Base-by-base conservation (phyloP, 2,797 vertebrate species). In the Galaxias olidus region DNA sequence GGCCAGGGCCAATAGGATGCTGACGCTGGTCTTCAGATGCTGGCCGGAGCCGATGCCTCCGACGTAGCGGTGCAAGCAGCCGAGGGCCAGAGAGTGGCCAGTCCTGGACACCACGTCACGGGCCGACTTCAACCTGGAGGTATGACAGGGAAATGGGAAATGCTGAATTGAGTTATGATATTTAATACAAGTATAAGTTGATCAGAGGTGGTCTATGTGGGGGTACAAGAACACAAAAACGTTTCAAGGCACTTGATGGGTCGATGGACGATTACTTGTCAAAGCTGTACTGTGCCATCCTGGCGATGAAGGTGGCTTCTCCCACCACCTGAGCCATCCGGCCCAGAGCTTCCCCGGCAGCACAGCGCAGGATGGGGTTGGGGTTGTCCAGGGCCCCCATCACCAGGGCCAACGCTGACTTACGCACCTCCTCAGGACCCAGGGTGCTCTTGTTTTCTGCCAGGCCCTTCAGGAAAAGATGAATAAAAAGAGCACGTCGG, bases 321-420 rank as follows among this genome's bases (percentile, higher is more conserved):
- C 96, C 98, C 54, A 99, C 98, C 68, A 99, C 98, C 64, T 99
- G 98, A 63, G 97, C 98, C 98, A 99, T 99, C 83, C 98, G 94
- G 41, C 98, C 98, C 69, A 99, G 91, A 59, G 98, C 98, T 85
- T 99, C 98, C 0, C 98, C 98, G 3, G 97, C 98, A 14, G 98
- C 98, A 81, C 98, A 99, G 73, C 98, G 94, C 74, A 99, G 84
- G 71, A 99, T 98, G 45, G 97, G 98, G 83, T 99, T 99, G 9
- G 97, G 96, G 85, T 99, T 99, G 86, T 99, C 98, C 68, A 99
- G 85, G 4, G 97, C 97, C 4, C 97, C 96, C 98, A 99, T 98
- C 67, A 99, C 98, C 15, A 99, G 87, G 0, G 98, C 97, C 75
- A 99, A 84, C 44, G 98, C 98, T 1, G 98, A 98, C 74, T 96